These are phyloP conservation scores for Neoascia interrupta DNA, from an alignment of 2,888 invertebrate species.

Conservation along the genomic window DNA sequence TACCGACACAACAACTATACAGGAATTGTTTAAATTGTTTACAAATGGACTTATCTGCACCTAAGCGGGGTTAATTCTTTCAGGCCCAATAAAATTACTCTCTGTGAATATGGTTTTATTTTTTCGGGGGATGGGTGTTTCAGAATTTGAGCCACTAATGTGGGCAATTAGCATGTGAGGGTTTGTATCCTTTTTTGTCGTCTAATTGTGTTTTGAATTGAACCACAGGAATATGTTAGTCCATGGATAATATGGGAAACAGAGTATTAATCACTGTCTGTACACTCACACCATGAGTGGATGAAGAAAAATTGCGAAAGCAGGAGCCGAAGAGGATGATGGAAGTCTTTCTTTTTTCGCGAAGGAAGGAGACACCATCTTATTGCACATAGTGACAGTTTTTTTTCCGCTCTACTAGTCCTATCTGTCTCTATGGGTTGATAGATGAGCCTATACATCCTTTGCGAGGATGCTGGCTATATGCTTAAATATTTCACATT, in stretches of 20 bases:
- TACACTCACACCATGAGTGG: constrained; percentile 14
- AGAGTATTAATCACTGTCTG: constrained; percentile 59
- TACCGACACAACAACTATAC: not conserved
- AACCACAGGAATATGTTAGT: constrained; percentile 46
- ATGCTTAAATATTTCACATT: constrained; percentile 39
- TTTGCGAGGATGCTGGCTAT: constrained; percentile 14
- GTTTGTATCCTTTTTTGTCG: constrained; percentile 21
- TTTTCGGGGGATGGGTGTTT: not conserved
- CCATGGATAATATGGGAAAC: not conserved
- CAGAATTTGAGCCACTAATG: constrained; percentile 37
- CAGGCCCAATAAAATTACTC: constrained; percentile 24
- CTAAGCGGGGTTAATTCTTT: constrained; percentile 62
- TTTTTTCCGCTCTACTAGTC: constrained; percentile 24
- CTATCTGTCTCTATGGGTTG: constrained; percentile 54
- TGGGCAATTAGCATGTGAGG: constrained; percentile 63
- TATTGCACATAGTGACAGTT: constrained; percentile 33
- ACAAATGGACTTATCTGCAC: constrained; percentile 69
- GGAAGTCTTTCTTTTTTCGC: constrained; percentile 19
- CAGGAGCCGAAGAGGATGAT: constrained; percentile 18
- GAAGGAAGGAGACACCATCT: constrained; percentile 16
- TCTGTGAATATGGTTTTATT: not conserved
- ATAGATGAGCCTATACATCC: constrained; percentile 53
- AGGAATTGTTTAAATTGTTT: constrained; percentile 66
- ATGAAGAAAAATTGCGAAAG: constrained; percentile 54
- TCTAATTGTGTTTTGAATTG: constrained; percentile 17